Evolutionary conservation across 2,797 vertebrate genomes (phyloP), one percentile per base, ranked within the genome.

Genomic region (Anolis apletophallus): DNA sequence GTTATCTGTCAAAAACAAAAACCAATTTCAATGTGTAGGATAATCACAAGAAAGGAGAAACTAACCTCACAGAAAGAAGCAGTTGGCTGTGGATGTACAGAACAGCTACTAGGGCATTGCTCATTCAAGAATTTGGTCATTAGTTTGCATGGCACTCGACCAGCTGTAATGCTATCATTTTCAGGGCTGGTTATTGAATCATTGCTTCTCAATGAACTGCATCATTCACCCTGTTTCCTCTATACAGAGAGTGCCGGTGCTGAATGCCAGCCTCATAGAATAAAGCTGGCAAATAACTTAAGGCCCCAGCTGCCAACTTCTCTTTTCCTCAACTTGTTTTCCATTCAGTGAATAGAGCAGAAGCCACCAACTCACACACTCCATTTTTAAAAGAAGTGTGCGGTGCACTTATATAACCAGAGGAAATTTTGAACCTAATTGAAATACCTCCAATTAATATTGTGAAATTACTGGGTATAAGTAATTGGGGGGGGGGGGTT

Each of bases 1-100:
- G 92, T 92, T 94, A 94, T 90, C 85, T 88, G 84, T 74, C 91
- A 84, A 93, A 92, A 94, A 94, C 93, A 94, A 94, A 95, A 93
- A 84, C 90, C 1, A 10, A 85, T 93, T 93, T 94, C 92, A 93
- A 92, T 90, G 83, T 46, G 68, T 80, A 73, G 85, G 71, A 92
- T 83, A 93, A 92, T 87, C 85, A 87, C 93, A 85, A 89, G 91
- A 90, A 89, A 76, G 78, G 0, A 90, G 92, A 91, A 86, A 80
- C 26, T 64, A 86, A 84, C 84, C 88, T 88, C 80, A 90, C 83
- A 77, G 91, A 87, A 93, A 90, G 90, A 81, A 94, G 90, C 8
- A 84, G 74, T 23, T 0, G 0, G 83, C 32, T 0, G 54, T 91
- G 81, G 89, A 86, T 86, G 57, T 57, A 89, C 75, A 81, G 83